Base-by-base conservation (phyloP, 37 sponge, comb jelly and placozoan genomes). In the Agelas oroides region DNA sequence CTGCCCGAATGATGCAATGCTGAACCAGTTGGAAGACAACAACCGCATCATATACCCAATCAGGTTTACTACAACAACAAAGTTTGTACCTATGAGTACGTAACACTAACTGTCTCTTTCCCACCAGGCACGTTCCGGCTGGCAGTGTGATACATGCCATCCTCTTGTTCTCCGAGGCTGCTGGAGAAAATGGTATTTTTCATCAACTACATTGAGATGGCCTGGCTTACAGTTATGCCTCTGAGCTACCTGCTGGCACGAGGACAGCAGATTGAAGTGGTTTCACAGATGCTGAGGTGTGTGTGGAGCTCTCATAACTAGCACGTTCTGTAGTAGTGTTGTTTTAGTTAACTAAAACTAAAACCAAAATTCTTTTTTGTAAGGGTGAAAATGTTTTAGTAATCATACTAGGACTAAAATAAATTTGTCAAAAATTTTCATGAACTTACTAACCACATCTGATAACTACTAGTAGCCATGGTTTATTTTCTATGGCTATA, bases 151-250 rank as follows among this genome's bases (percentile, higher is more conserved):
- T 94, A 85, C 95, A 98, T 53, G 99, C 99, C 36, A 74, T 94
- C 37, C 88, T 98, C n/a, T n/a, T n/a, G n/a, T 17, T 96, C 99
- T 0, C 83, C 96, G 65, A 83, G 95, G 41, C 87, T 98, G 25
- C 89, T 98, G 73, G 95, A 96, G 62, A 98, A 98, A 74, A 89
- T 98, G 33, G 96, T 98, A 96, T 98, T 95, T 55, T 61, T 98
- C 24, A 96, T 98, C 81, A 98, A 98, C 88, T 98, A 98, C 87
- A 98, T 98, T 73, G 99, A 98, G 85, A 98, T 98, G 99, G 99
- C 99, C 21, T 54, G 99, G 39, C 96, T 98, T 30, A 98, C 99
- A 18, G 99, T 96, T 35, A 96, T 98, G 0, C 99, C 99, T 33
- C 87, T 98, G 23, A 76, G 82, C 80, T 98, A 96, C 76, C 96